phyloP scores from a whole-genome alignment of 2,113 vertebrate species.

The Gnathonemus longibarbis region DNA sequence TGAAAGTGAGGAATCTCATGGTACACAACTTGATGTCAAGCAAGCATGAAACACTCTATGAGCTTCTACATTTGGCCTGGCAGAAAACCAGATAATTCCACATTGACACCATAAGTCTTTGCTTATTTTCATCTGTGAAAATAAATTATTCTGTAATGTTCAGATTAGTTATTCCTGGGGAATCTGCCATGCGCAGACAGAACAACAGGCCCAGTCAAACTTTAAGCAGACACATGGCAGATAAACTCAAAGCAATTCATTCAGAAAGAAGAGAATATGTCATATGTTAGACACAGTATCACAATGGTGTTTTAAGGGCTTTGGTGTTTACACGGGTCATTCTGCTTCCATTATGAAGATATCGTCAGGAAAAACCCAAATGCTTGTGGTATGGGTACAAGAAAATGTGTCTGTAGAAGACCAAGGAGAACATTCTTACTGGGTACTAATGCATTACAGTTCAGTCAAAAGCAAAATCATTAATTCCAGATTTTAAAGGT shows the following conservation, averaged over 20 bases:
- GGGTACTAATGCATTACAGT: background rate
- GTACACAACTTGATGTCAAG: background rate
- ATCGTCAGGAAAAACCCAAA: background rate
- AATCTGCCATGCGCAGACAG: background rate
- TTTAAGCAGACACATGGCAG: background rate
- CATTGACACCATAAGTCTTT: background rate
- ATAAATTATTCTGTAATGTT: background rate
- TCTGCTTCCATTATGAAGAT: background rate
- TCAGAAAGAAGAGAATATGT: background rate
- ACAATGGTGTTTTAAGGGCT: background rate
- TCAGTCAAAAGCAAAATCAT: background rate
- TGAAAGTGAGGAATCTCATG: background rate
- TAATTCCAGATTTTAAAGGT: background rate
- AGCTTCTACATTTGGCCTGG: background rate
- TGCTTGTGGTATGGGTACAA: background rate
- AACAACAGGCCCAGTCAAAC: background rate
- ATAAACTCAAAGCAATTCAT: background rate
- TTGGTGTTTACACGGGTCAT: background rate
- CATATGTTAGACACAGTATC: background rate
- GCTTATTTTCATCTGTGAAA: background rate
- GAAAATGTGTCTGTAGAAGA: background rate
- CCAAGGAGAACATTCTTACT: background rate
- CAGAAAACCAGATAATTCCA: background rate
- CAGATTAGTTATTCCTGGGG: background rate
- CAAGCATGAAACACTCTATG: background rate